Base-by-base conservation (phyloP, 2,113 vertebrate species). In the Macquaria ambigua region DNA sequence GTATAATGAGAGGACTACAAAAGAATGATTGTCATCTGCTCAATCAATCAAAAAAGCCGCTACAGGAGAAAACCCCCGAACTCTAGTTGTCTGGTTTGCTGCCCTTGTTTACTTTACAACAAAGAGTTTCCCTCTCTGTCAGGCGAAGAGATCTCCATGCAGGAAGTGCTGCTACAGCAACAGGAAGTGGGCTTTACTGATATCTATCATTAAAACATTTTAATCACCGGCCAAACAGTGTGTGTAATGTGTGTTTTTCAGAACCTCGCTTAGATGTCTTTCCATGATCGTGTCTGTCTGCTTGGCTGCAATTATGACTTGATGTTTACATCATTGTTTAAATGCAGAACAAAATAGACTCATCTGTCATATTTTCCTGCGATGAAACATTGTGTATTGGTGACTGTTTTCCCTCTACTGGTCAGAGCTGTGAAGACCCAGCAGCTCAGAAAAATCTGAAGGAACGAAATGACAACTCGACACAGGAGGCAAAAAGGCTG, bases 151-250 rank as follows among this genome's bases (percentile, higher is more conserved):
- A 84, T 91, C 77, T 88, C 81, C 59, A 46, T 43, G 68, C 90
- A 92, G 93, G 93, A 93, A 93, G 89, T 82, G 85, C 87, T 21
- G 52, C 74, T 68, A 72, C 66, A 73, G 90, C 68, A 93, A 93
- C 92, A 93, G 94, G 94, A 95, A 93, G 86, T 69, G 74, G 78
- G 76, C 86, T 88, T 82, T 63, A 77, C 89, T 82, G 93, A 94
- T 95, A 92, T 86, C 43, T 48, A 87, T 93, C 89, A 83, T 85
- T 87, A 63, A 89, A 90, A 87, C 67, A 79, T 74, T 64, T 88
- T 86, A 70, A 91, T 90, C 90, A 62, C 18, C 8, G 34, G 50
- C 55, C 73, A 83, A 76, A 89, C 78, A 86, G 53, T 67, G 85
- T 66, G 79, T 87, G 81, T 58, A 53, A 82, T 85, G 75, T 75